Percentiles rank a stretch among this genome's conserved stretches.
phyloP scores from a whole-genome alignment of 1,140 invertebrate genomes.

The Arctopsyche grandis region DNA sequence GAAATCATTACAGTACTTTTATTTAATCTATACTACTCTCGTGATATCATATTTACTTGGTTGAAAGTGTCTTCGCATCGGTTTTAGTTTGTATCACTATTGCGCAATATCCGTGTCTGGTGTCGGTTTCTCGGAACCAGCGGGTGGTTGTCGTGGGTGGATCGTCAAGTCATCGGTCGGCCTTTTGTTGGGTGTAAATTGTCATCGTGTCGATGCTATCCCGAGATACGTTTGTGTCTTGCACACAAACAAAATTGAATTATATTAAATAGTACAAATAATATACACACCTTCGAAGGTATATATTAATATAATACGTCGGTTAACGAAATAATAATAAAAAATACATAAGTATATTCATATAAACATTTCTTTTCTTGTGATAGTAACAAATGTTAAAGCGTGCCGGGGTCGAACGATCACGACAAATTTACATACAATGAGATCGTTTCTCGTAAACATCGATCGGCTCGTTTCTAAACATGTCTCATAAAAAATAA shows the following conservation, averaged over 20 bases:
- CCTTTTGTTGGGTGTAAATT: constrained; percentile 48
- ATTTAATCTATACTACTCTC: no score
- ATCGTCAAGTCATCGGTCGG: constrained; percentile 43
- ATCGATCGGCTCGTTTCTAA: constrained; percentile 41
- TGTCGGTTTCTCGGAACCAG: constrained; percentile 7
- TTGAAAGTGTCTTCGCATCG: no score
- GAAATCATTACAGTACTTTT: no score
- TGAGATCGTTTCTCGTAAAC: constrained; percentile 42
- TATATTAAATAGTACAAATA: constrained; percentile 8
- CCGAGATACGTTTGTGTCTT: constrained; percentile 25
- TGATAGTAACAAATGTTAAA: not conserved
- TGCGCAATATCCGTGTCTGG: constrained; percentile 3
- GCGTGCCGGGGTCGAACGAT: constrained; percentile 33
- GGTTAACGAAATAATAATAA: no score
- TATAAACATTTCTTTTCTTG: not conserved
- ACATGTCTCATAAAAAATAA: constrained; percentile 32
- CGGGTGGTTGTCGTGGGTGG: constrained; percentile 14
- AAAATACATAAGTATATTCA: not conserved
- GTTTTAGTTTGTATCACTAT: not conserved
- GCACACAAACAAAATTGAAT: constrained; percentile 28
- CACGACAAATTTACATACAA: constrained; percentile 52
- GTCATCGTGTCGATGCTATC: constrained; percentile 48
- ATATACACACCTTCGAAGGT: not conserved
- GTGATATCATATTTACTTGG: no score
- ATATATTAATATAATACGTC: not conserved